phyloP scores from a whole-genome alignment of 1,140 invertebrate genomes.

The Spodoptera frugiperda region DNA sequence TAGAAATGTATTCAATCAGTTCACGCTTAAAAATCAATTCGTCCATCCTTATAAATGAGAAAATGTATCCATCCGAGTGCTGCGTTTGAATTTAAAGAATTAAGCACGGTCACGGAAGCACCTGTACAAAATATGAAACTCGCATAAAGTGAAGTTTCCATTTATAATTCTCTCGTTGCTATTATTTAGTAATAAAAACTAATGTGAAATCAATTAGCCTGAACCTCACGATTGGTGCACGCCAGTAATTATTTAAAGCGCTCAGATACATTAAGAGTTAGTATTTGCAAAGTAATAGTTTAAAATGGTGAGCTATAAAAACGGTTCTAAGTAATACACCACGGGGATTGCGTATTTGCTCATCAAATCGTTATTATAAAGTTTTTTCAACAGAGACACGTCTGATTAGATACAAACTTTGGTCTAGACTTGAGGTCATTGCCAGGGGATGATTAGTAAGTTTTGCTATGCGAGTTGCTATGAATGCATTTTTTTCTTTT shows the following conservation, averaged over 20 bases:
- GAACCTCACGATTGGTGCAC: constrained; percentile 58
- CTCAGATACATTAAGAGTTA: constrained; percentile 58
- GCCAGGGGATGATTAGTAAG: constrained; percentile 81
- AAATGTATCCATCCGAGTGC: constrained; percentile 49
- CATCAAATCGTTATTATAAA: constrained; percentile 64
- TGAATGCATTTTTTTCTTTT: constrained; percentile 74
- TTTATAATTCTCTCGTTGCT: constrained; percentile 41
- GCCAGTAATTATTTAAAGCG: constrained; percentile 65
- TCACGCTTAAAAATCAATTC: constrained; percentile 70
- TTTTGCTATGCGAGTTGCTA: constrained; percentile 68
- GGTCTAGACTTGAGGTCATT: constrained; percentile 75
- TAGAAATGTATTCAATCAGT: constrained; percentile 64
- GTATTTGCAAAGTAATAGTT: constrained; percentile 63
- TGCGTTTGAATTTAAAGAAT: constrained; percentile 47
- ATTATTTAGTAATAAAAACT: constrained; percentile 57
- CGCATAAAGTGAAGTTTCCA: constrained; percentile 34
- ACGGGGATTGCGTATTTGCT: constrained; percentile 65
- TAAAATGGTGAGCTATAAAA: constrained; percentile 64
- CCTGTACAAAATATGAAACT: constrained; percentile 29
- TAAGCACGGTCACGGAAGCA: constrained; percentile 51
- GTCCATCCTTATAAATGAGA: constrained; percentile 41
- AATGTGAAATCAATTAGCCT: constrained; percentile 67
- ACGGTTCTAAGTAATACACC: constrained; percentile 58
- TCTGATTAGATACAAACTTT: constrained; percentile 55
- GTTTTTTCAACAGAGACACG: constrained; percentile 57